Evolutionary conservation across 2,113 vertebrate species (phyloP).

Genomic region (Herpailurus yagouaroundi): DNA sequence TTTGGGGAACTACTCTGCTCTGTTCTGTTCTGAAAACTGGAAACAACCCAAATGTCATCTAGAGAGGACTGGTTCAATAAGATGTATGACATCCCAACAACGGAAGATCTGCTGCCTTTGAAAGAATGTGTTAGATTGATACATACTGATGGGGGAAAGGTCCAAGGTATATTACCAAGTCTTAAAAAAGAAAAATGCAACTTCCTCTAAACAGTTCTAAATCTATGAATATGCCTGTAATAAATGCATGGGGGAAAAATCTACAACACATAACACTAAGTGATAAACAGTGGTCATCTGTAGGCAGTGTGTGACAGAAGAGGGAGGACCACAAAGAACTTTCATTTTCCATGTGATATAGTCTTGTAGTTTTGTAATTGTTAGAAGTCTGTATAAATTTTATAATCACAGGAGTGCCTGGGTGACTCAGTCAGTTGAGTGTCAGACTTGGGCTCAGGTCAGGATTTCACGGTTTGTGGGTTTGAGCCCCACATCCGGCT

Average conservation of each 20-base stretch:
- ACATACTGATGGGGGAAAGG: background rate
- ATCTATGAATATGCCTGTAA: background rate
- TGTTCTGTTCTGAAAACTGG: slow-evolving; percentile 73
- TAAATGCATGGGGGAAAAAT: background rate
- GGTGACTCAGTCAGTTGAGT: too few relatives aligned
- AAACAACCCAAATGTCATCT: slow-evolving; percentile 47
- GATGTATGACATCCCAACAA: background rate
- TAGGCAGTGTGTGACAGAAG: background rate
- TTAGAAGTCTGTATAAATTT: background rate
- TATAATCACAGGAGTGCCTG: background rate
- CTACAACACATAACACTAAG: background rate
- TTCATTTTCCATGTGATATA: background rate
- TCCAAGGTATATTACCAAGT: background rate
- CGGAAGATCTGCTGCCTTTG: background rate
- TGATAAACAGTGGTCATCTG: background rate
- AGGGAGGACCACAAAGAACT: background rate
- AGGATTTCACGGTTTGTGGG: too few relatives aligned
- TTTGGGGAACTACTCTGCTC: slow-evolving; percentile 58
- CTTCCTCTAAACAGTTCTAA: background rate
- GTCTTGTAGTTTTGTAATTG: slow-evolving; percentile 28
- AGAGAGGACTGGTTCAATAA: background rate
- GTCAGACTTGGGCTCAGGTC: too few relatives aligned
- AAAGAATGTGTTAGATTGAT: background rate
- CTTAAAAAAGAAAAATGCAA: slow-evolving; percentile 27
- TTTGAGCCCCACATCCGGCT: too few relatives aligned